Percentiles rank a stretch among this genome's conserved stretches.
Conservation (phyloP, 1,140 invertebrate genomes). For the Chionoecetes opilio region DNA sequence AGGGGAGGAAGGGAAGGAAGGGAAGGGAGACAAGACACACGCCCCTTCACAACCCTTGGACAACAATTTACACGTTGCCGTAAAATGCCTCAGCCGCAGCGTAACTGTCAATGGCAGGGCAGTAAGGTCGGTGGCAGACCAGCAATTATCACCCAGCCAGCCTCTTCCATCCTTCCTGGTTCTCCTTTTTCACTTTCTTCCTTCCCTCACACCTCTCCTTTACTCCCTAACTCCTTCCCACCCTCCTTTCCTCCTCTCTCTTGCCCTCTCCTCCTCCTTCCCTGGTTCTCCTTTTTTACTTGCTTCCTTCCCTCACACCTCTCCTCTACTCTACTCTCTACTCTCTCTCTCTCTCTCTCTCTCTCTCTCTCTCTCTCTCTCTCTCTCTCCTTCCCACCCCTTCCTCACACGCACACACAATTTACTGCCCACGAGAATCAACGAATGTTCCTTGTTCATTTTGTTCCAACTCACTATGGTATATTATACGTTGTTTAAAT, state of each 20-base stretch:
- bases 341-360: not conserved
- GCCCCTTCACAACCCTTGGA: not conserved
- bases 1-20: not conserved
- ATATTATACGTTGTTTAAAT: too few species aligned
- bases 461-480: too few species aligned
- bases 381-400: not conserved
- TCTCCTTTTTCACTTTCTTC: too few species aligned
- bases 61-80: slow-evolving; percentile 57
- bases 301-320: not conserved
- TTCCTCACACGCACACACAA: too few species aligned
- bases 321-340: not conserved
- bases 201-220: too few species aligned
- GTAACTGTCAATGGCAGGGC: slow-evolving; percentile 59
- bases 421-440: too few species aligned
- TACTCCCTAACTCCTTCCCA: not conserved
- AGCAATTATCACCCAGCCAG: slow-evolving; percentile 42
- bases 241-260: not conserved
- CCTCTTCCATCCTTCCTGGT: not conserved
- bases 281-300: not conserved
- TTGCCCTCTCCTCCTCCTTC: not conserved
- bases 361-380: not conserved
- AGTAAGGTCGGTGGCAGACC: slow-evolving; percentile 2
- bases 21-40: not conserved
- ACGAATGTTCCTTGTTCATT: too few species aligned
- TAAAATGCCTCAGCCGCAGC: slow-evolving; percentile 57